Evolutionary conservation across 2,797 vertebrate genomes (phyloP).

Genomic region (Peromyscus nudipes): DNA sequence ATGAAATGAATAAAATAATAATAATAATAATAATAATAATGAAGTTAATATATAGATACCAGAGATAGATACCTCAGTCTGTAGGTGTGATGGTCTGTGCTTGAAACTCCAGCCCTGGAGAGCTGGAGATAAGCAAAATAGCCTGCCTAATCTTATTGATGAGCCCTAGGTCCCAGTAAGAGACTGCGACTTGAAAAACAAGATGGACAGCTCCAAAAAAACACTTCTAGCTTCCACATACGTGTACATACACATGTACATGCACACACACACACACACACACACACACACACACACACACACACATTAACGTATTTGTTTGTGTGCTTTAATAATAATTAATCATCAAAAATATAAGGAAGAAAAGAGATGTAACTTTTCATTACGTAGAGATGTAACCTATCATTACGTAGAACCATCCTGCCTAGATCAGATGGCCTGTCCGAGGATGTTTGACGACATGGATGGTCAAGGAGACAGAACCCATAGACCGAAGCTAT

Average conservation of each 20-base stretch:
- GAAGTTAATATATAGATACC: background rate
- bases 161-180: background rate
- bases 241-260: too few relatives aligned
- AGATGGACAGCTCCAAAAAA: background rate
- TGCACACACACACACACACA: too few relatives aligned
- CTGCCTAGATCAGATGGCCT: background rate
- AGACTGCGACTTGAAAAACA: background rate
- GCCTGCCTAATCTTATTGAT: background rate
- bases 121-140: background rate
- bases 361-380: slow-evolving; percentile 18
- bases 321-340: background rate
- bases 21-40: too few relatives aligned
- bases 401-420: background rate
- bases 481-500: background rate
- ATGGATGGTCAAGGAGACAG: background rate
- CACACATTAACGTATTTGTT: background rate
- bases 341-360: background rate
- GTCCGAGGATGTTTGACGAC: background rate
- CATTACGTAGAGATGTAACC: too few relatives aligned
- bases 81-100: background rate
- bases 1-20: too few relatives aligned
- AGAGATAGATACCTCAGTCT: background rate
- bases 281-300: background rate
- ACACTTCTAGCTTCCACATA: background rate
- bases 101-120: background rate